Evolutionary conservation across 2,113 vertebrate genomes (phyloP).

Genomic region (Nesoenas mayeri): DNA sequence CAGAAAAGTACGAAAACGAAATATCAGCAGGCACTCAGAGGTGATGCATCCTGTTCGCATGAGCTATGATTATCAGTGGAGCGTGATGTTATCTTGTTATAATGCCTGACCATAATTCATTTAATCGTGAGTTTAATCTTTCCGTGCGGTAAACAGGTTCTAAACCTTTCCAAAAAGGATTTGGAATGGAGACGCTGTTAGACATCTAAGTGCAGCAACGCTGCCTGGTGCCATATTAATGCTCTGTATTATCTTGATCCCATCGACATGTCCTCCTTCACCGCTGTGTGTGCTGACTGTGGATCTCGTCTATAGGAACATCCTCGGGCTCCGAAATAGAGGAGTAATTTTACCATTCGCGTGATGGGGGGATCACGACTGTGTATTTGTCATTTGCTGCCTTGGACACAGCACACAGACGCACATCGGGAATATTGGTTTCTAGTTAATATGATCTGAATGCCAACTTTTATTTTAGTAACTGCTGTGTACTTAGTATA

Average conservation of each 20-base stretch:
- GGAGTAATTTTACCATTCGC: background rate
- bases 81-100: background rate
- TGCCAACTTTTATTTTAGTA: conserved; percentile 20
- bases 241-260: background rate
- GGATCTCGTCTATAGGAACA: background rate
- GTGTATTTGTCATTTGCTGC: background rate
- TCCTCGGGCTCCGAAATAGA: background rate
- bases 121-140: background rate
- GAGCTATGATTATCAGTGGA: background rate
- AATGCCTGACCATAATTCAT: background rate
- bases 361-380: background rate
- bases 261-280: background rate
- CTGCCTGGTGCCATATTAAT: conserved; percentile 10
- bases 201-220: background rate
- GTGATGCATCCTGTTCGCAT: background rate
- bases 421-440: background rate
- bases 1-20: background rate
- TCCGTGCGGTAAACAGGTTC: background rate
- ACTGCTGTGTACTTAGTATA: conserved; percentile 8
- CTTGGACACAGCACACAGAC: background rate
- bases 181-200: background rate
- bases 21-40: background rate
- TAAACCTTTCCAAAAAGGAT: background rate
- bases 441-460: background rate
- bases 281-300: background rate